These are phyloP conservation scores for Loriculus beryllinus DNA, from an alignment of 2,797 vertebrate genomes.

Conservation along the genomic window DNA sequence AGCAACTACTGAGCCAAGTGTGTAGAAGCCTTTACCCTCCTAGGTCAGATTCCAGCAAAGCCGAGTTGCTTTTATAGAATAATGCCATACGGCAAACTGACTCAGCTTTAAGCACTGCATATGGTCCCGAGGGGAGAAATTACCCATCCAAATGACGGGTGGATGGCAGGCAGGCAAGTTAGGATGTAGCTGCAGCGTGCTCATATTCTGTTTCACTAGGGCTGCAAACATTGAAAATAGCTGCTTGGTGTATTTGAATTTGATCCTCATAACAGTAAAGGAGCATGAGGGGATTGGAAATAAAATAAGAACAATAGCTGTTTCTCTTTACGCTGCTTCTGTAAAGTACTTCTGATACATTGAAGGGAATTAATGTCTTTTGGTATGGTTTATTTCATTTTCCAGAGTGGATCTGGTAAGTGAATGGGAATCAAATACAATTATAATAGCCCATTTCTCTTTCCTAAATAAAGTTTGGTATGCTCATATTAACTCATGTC, in stretches of 20 bases:
- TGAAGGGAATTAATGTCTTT: conserved; percentile 59
- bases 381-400: conserved; percentile 64
- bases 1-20: conserved; percentile 49
- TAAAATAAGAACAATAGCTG: conserved; percentile 51
- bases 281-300: conserved; percentile 34
- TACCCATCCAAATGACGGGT: conserved; percentile 48
- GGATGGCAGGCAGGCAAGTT: conserved; percentile 43
- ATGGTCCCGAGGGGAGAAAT: conserved; percentile 40
- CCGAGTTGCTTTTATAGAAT: conserved; percentile 16
- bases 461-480: conserved; percentile 60
- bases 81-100: conserved; percentile 42
- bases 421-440: conserved; percentile 53
- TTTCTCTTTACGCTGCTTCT: conserved; percentile 47
- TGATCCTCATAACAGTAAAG: conserved; percentile 51
- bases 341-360: conserved; percentile 36
- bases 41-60: conserved; percentile 53
- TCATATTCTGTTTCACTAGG: conserved; percentile 40
- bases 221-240: conserved; percentile 49
- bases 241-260: conserved; percentile 52
- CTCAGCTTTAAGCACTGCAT: conserved; percentile 43
- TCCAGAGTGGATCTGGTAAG: conserved; percentile 49
- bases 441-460: conserved; percentile 52
- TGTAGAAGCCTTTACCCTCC: conserved; percentile 29
- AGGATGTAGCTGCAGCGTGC: conserved; percentile 17
- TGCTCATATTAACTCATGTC: conserved; percentile 41